Evolutionary conservation across 2,797 vertebrate genomes (phyloP).

Genomic region (Euphonia xanthogaster): DNA sequence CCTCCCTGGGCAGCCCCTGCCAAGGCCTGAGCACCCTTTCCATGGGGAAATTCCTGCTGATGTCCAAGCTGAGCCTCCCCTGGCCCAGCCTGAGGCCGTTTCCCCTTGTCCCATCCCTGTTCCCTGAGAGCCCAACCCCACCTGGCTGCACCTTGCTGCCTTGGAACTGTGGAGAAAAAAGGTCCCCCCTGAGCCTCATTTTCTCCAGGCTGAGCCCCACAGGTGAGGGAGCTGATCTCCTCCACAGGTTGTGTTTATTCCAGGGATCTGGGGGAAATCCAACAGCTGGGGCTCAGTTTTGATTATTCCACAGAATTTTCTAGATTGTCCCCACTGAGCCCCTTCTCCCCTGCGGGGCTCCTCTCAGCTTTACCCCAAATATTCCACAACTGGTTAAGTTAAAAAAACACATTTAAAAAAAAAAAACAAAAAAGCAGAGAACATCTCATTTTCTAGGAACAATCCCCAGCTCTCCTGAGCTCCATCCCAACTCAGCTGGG

Average conservation of each 20-base stretch:
- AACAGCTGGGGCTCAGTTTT: background rate
- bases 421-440: too few species aligned
- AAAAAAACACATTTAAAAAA: background rate
- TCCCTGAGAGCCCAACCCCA: rapidly evolving
- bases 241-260: background rate
- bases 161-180: background rate
- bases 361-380: background rate
- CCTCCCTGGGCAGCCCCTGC: background rate
- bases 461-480: background rate
- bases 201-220: background rate
- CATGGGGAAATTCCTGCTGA: rapidly evolving
- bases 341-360: rapidly evolving
- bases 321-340: background rate
- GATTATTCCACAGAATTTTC: background rate
- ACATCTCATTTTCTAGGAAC: background rate
- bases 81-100: rapidly evolving
- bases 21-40: rapidly evolving
- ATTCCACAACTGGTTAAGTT: background rate
- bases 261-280: background rate
- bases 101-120: background rate
- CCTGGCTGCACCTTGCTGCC: background rate
- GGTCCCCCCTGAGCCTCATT: background rate
- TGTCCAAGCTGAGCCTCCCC: rapidly evolving
- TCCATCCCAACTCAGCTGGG: background rate
- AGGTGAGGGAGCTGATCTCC: background rate